These are phyloP conservation scores for Zophobas atratus DNA, from an alignment of 1,140 invertebrate species.

Conservation along the genomic window DNA sequence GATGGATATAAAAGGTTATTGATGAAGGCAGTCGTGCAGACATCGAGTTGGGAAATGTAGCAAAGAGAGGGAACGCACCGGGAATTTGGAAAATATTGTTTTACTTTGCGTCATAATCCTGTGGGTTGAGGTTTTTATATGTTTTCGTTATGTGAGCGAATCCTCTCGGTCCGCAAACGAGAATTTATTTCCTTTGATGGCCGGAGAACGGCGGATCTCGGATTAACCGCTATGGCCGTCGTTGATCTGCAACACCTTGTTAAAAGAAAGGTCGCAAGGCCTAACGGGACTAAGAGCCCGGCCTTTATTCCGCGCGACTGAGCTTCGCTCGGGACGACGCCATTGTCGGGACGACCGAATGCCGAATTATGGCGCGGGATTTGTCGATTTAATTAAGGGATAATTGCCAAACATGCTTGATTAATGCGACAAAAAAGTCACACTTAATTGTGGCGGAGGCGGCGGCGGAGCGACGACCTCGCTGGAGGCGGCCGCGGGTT, in stretches of 20 bases:
- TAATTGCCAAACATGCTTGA: constrained; percentile 9
- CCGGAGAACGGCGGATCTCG: constrained; percentile 3
- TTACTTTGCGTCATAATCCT: constrained; percentile 30
- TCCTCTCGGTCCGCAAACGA: neutral
- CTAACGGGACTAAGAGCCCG: neutral
- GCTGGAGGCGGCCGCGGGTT: no score
- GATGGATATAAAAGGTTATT: constrained; percentile 56
- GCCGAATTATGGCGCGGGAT: constrained; percentile 6
- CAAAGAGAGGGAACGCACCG: constrained; percentile 7
- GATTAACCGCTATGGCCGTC: constrained; percentile 20
- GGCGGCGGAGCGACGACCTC: neutral
- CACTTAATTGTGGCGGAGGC: neutral
- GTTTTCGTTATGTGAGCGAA: constrained; percentile 7
- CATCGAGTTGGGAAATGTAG: constrained; percentile 31
- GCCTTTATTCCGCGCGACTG: neutral
- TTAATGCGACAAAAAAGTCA: neutral
- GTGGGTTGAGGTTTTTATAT: constrained; percentile 23
- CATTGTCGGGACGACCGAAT: neutral
- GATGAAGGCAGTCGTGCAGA: constrained; percentile 45
- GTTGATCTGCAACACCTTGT: constrained; percentile 34
- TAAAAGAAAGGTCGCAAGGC: constrained; percentile 13
- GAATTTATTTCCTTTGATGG: constrained; percentile 29
- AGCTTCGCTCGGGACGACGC: neutral
- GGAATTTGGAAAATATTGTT: constrained; percentile 39
- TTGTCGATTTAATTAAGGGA: constrained; percentile 17